phyloP scores from a whole-genome alignment of 2,113 vertebrate species.

The Acanthisitta chloris region DNA sequence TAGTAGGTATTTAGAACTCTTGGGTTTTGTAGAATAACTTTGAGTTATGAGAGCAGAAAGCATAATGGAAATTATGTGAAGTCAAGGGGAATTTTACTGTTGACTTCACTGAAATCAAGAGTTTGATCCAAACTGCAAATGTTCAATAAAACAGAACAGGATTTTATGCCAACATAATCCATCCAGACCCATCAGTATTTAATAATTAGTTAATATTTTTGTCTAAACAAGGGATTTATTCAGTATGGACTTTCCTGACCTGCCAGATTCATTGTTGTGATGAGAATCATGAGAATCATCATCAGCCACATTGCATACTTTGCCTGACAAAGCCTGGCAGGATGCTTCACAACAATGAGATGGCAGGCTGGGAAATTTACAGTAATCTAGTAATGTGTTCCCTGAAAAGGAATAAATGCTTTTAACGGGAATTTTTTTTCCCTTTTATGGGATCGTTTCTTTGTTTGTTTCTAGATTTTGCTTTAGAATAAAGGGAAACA shows the following conservation, averaged over 20 bases:
- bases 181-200: background rate
- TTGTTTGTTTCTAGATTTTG: background rate
- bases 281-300: background rate
- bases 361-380: background rate
- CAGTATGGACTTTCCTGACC: background rate
- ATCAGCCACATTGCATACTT: background rate
- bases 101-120: background rate
- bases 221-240: background rate
- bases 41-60: background rate
- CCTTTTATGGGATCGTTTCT: background rate
- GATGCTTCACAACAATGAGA: background rate
- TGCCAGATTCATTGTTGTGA: background rate
- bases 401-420: background rate
- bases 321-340: background rate
- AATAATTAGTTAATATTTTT: background rate
- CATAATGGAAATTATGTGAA: background rate
- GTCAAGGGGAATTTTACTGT: background rate
- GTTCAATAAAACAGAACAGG: background rate
- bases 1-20: background rate
- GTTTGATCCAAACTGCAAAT: background rate
- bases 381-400: background rate
- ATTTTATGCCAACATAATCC: background rate
- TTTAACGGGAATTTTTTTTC: background rate
- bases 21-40: background rate
- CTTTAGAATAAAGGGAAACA: background rate